These are phyloP conservation scores for Danio jaintianensis DNA, from an alignment of 2,797 vertebrate species.

Conservation along the genomic window DNA sequence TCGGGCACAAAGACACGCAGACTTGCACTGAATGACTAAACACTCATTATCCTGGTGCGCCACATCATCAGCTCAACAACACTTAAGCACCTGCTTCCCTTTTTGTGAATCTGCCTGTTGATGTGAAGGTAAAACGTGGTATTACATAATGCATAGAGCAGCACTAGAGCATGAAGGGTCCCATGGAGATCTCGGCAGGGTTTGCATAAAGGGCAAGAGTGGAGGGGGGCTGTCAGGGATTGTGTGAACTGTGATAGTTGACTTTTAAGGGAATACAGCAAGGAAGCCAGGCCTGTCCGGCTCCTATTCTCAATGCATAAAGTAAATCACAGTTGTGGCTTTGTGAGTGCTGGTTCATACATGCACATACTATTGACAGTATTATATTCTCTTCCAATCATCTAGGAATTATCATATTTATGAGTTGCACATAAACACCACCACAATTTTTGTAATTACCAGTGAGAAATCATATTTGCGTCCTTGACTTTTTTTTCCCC, in stretches of 20 bases:
- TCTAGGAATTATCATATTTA: slow-evolving; percentile 12
- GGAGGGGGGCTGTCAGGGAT: slow-evolving; percentile 5
- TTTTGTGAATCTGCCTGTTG: slow-evolving; percentile 11
- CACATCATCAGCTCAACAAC: slow-evolving; percentile 15
- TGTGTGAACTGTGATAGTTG: not conserved
- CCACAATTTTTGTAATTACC: not conserved
- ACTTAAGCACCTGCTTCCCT: slow-evolving; percentile 15
- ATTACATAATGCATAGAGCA: slow-evolving; percentile 26
- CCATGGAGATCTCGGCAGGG: not conserved
- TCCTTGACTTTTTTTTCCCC: not conserved
- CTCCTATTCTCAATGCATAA: not conserved
- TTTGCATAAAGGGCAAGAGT: slow-evolving; percentile 12
- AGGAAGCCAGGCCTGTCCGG: not conserved
- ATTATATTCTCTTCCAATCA: not conserved
- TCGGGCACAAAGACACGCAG: not conserved
- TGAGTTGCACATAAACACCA: not conserved
- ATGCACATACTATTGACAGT: not conserved
- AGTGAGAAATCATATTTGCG: not conserved
- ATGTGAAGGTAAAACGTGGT: not conserved
- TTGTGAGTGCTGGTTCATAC: not conserved
- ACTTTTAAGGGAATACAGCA: not conserved
- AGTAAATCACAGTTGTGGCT: not conserved
- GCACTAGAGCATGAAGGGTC: slow-evolving; percentile 9
- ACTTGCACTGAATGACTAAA: not conserved
- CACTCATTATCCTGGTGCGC: not conserved